phyloP scores from a whole-genome alignment of 1,140 invertebrate genomes.

The Drosophila auraria region DNA sequence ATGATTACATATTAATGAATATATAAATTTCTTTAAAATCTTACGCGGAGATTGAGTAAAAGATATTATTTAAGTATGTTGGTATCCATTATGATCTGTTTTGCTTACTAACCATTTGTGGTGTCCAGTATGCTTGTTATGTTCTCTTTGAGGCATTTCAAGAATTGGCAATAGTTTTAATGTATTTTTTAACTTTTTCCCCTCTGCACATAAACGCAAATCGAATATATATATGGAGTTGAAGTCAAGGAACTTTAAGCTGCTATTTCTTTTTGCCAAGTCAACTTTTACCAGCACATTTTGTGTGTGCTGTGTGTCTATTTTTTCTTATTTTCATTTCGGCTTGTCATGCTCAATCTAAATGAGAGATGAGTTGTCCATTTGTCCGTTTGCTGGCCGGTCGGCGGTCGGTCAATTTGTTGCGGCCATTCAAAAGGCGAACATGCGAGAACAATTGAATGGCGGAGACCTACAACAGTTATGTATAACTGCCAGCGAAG shows the following conservation, averaged over 20 bases:
- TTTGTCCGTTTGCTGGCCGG: slow-evolving; percentile 30
- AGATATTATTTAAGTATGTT: not conserved
- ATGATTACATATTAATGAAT: not conserved
- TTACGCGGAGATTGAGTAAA: not conserved
- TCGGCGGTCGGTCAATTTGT: slow-evolving; percentile 31
- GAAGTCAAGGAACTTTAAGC: slow-evolving; percentile 79
- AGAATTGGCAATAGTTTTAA: not conserved
- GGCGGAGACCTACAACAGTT: slow-evolving; percentile 43
- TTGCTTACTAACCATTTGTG: too few species aligned
- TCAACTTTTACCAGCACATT: slow-evolving; percentile 61
- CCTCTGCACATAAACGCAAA: slow-evolving; percentile 2
- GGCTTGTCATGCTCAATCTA: slow-evolving; percentile 66
- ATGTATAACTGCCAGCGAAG: slow-evolving; percentile 24
- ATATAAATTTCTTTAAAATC: not conserved
- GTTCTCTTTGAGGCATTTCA: not conserved
- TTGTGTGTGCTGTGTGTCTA: slow-evolving; percentile 10
- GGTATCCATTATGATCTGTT: too few species aligned
- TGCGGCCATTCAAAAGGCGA: slow-evolving; percentile 41
- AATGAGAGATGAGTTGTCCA: slow-evolving; percentile 63
- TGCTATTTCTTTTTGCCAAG: slow-evolving; percentile 55
- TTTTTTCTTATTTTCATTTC: slow-evolving; percentile 39
- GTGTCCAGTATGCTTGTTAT: not conserved
- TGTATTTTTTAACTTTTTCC: not conserved
- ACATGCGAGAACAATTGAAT: slow-evolving; percentile 62
- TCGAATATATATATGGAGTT: slow-evolving; percentile 18